Conservation (phyloP, 2,797 vertebrate species). For the Glyptemys insculpta region DNA sequence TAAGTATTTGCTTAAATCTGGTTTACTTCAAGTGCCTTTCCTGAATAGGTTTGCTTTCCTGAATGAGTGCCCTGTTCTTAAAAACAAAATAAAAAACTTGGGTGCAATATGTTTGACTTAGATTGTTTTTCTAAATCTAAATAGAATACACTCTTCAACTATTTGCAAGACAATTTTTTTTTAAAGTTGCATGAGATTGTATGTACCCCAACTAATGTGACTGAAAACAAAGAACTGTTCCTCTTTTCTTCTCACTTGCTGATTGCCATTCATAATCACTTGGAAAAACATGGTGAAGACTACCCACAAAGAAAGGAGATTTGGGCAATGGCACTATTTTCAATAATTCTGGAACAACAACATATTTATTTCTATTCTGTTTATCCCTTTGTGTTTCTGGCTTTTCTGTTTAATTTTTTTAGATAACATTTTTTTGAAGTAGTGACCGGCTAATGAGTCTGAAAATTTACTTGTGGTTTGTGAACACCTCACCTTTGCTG, state of each 20-base stretch:
- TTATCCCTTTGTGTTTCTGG: rapidly evolving
- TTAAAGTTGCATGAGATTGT: neutral
- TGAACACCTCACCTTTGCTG: neutral
- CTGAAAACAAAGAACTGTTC: neutral
- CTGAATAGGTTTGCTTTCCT: neutral
- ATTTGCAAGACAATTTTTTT: neutral
- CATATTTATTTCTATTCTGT: neutral
- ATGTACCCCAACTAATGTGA: neutral
- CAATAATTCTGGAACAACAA: neutral
- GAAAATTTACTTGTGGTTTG: neutral
- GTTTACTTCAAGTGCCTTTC: neutral
- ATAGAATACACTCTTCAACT: slow-evolving; percentile 5
- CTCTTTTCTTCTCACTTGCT: neutral
- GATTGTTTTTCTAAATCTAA: slow-evolving; percentile 46
- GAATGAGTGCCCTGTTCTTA: neutral
- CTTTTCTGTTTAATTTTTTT: neutral
- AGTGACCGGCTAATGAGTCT: too few relatives aligned
- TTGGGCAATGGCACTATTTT: neutral
- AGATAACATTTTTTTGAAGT: neutral
- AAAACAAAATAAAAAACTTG: slow-evolving; percentile 25
- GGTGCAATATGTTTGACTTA: slow-evolving; percentile 26
- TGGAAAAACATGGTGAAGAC: neutral
- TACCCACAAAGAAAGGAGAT: neutral
- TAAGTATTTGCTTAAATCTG: neutral
- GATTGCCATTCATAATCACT: neutral